These are phyloP conservation scores for Hemaris fuciformis DNA, from an alignment of 2,888 invertebrate genomes.

Conservation along the genomic window DNA sequence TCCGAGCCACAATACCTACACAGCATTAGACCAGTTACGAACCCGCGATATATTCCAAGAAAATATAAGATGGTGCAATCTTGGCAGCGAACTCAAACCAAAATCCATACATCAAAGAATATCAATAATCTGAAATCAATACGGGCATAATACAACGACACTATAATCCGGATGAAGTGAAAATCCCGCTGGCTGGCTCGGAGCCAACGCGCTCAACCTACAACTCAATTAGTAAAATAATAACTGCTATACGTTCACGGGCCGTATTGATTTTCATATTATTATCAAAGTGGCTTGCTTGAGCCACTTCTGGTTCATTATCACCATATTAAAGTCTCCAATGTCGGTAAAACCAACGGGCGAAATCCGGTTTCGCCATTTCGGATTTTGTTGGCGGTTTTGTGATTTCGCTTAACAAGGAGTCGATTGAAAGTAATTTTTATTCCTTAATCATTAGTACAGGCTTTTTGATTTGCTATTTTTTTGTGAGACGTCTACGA, in stretches of 20 bases:
- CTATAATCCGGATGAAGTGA: slow-evolving; percentile 23
- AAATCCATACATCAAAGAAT: neutral
- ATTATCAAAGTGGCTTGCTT: slow-evolving; percentile 10
- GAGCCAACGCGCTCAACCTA: slow-evolving; percentile 15
- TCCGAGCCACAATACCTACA: neutral
- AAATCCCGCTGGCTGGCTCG: slow-evolving; percentile 17
- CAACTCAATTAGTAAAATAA: slow-evolving; percentile 23
- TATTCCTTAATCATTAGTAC: neutral
- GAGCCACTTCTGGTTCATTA: slow-evolving; percentile 10
- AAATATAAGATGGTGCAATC: neutral
- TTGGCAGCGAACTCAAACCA: neutral
- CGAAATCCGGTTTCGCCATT: neutral
- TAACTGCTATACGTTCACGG: slow-evolving; percentile 13
- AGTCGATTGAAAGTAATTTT: neutral
- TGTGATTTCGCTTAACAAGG: neutral
- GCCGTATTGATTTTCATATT: slow-evolving; percentile 16
- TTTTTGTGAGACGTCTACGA: neutral
- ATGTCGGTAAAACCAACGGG: neutral
- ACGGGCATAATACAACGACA: slow-evolving; percentile 11
- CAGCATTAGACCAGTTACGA: neutral
- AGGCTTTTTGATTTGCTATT: neutral
- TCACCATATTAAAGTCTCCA: neutral
- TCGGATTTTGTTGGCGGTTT: neutral
- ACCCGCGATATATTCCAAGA: neutral
- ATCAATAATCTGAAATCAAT: slow-evolving; percentile 20